A percentile compares a stretch with the other conserved stretches of the same genome.
Evolutionary conservation across 2,113 vertebrate genomes (phyloP).

Genomic region (Daphoenositta chrysoptera): DNA sequence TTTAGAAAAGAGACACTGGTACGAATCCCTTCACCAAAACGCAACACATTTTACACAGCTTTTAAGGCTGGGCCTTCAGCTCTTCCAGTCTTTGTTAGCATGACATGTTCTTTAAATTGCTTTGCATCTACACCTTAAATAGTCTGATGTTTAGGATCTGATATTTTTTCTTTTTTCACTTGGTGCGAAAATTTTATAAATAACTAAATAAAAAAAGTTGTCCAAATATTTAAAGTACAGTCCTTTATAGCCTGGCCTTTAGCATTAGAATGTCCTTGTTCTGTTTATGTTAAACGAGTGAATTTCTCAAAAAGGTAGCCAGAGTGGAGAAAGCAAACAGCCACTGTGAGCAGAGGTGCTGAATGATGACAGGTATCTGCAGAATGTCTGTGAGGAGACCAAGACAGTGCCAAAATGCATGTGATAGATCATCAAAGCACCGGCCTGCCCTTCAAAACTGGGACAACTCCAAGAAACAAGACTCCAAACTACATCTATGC

Average conservation of each 20-base stretch:
- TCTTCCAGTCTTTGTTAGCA: not conserved
- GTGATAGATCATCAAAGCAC: not conserved
- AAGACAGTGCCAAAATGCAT: not conserved
- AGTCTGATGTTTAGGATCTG: not conserved
- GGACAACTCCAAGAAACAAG: not conserved
- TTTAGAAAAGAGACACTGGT: not conserved
- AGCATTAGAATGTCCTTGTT: not conserved
- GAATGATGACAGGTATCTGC: not conserved
- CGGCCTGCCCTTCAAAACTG: not conserved
- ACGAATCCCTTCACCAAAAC: not conserved
- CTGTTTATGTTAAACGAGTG: not conserved
- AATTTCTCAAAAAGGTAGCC: not conserved
- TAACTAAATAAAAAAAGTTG: not conserved
- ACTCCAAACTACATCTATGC: not conserved
- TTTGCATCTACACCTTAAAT: not conserved
- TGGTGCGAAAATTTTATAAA: not conserved
- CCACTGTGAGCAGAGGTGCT: not conserved
- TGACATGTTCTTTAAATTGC: not conserved
- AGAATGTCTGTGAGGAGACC: not conserved
- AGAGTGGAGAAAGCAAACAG: not conserved
- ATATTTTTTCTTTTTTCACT: not conserved
- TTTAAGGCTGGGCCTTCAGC: not conserved
- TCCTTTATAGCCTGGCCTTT: not conserved
- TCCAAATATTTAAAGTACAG: not conserved
- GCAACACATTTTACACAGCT: not conserved